These are phyloP conservation scores for Rhabdomys pumilio DNA, from an alignment of 2,797 vertebrate genomes.

Conservation along the genomic window DNA sequence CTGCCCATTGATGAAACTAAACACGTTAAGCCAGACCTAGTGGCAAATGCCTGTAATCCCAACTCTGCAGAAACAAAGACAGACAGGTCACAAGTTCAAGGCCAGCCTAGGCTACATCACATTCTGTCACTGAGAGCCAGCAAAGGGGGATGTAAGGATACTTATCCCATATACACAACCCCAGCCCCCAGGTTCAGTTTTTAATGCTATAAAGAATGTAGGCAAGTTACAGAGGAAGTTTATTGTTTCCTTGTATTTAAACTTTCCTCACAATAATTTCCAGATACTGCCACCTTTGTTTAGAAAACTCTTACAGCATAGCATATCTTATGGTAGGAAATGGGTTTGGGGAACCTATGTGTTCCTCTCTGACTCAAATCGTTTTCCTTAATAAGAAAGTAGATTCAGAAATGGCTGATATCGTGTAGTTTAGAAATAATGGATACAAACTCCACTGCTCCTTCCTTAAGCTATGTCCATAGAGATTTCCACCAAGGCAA, in stretches of 20 bases:
- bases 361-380: conserved; percentile 9
- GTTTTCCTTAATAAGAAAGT: conserved; percentile 49
- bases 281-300: background rate
- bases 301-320: background rate
- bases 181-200: background rate
- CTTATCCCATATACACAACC: background rate
- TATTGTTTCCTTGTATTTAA: conserved; percentile 34
- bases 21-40: background rate
- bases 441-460: background rate
- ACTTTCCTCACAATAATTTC: conserved; percentile 45
- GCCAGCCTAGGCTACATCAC: background rate
- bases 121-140: background rate
- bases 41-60: background rate
- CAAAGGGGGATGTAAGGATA: background rate
- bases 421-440: conserved; percentile 66
- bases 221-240: background rate
- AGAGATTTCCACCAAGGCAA: conserved; percentile 61
- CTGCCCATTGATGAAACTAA: conserved; percentile 27
- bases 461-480: conserved; percentile 49
- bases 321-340: background rate
- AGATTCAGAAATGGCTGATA: conserved; percentile 71
- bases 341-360: background rate
- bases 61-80: background rate
- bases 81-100: background rate
- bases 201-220: background rate